Base-by-base conservation (phyloP, 2,888 invertebrate species). In the Trachelus tabidus region DNA sequence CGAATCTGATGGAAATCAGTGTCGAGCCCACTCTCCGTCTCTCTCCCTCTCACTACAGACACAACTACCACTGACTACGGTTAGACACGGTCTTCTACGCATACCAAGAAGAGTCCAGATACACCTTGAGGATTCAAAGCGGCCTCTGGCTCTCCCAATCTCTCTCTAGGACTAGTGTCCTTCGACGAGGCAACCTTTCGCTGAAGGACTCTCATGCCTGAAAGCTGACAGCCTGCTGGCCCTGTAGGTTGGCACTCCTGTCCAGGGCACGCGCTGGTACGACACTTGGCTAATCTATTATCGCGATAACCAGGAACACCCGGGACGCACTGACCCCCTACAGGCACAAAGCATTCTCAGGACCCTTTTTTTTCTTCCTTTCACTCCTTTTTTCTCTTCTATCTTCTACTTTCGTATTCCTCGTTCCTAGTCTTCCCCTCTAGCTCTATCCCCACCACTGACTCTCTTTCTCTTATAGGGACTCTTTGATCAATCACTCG, bases 1-100 rank as follows among this genome's bases (percentile, higher is more conserved):
- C 71, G 71, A 71, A 71, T 71, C 71, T 34, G 71, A 71, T 71
- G 71, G 71, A 71, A 71, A 71, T 71, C 34, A 71, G 33, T 71
- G 71, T 71, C 71, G 34, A 71, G 71, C 71, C 71, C 71, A 23
- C 71, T 71, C 71, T 71, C 71, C 2, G 9, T 56, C 71, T 71
- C 71, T 31, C 71, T 71, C 71, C 12, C 12, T 71, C 71, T 34
- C 9, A 0, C 71, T 31, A 33, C 33, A 34, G 31, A 71, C 1
- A 56, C 56, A 23, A 56, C 56, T 56, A 9, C 56, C 15, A 56
- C 40, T 9, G 23, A 56, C 23, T 56, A 23, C 23, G 9, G 56
- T 56, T 56, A 56, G 23, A 56, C 9, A 56, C 9, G 15, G 23
- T 23, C 56, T 56, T 15, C 40, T 15, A 40, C 40, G 15, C 15